phyloP scores from a whole-genome alignment of 2,888 invertebrate genomes.

The Hirtodrosophila alboralis region DNA sequence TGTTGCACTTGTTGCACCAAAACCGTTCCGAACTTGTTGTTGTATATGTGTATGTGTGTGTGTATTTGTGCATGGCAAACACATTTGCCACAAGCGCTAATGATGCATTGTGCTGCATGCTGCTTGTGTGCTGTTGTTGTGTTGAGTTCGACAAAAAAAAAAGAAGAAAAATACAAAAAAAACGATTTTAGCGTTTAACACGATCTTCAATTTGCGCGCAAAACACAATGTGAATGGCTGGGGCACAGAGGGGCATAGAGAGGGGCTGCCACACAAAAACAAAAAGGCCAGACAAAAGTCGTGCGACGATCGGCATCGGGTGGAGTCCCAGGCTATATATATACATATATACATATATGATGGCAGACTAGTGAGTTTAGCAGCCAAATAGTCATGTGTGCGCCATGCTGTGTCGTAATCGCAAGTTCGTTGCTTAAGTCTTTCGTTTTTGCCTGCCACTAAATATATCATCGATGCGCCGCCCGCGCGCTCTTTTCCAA shows the following conservation, averaged over 20 bases:
- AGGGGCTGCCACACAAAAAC: conserved; percentile 34
- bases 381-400: conserved; percentile 59
- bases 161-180: too few relatives aligned
- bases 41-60: conserved; percentile 17
- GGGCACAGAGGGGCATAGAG: background rate
- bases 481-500: conserved; percentile 21
- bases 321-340: conserved; percentile 37
- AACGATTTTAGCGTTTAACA: conserved; percentile 77
- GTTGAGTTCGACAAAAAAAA: conserved; percentile 12
- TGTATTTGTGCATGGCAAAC: conserved; percentile 67
- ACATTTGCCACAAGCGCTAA: conserved; percentile 80
- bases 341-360: conserved; percentile 23
- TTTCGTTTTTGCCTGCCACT: conserved; percentile 77
- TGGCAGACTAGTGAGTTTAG: conserved; percentile 17
- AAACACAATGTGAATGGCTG: conserved; percentile 32
- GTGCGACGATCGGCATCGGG: conserved; percentile 69
- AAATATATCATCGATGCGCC: conserved; percentile 77
- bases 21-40: background rate
- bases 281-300: conserved; percentile 61
- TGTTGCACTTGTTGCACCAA: conserved; percentile 75
- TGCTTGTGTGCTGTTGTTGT: conserved; percentile 33
- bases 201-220: conserved; percentile 78
- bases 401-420: conserved; percentile 80
- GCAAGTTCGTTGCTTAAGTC: conserved; percentile 78
- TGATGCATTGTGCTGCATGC: conserved; percentile 76